Evolutionary conservation across 2,113 vertebrate genomes (phyloP), one percentile per base, ranked within the genome.

Genomic region (Eidolon helvum): DNA sequence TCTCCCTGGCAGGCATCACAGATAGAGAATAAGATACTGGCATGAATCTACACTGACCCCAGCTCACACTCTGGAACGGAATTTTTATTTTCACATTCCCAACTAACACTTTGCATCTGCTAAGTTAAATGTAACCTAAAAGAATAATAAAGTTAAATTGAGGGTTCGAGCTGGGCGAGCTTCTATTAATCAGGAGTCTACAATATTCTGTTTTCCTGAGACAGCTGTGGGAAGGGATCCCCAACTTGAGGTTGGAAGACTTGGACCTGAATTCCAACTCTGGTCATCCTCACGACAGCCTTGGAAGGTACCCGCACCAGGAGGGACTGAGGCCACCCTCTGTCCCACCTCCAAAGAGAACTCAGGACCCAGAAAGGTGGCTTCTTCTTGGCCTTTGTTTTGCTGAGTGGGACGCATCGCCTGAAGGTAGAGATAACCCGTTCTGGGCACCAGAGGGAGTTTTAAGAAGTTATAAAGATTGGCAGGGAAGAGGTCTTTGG

Each of bases 41-140:
- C 38, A 35, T 30, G 65, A 69, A 30, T 87, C 74, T 43, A 19
- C 50, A 79, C 55, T 87, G 79, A 87, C 50, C 43, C 43, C 69
- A 19, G 53, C 16, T 79, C 35, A n/a, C 38, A 50, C 14, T 61
- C 38, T 53, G 74, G 48, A 80, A 65, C 2, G 7, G 14, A 79
- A 43, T 71, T 87, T 65, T 90, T 75, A 65, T 80, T 68, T 43
- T 75, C 57, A 45, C 30, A 63, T 57, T 92, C 90, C 48, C 43
- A 55, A 72, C 35, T 68, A 43, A 50, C 19, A 72, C 59, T 86
- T 86, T 45, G 80, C 83, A 45, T 43, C 68, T 72, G 75, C 4
- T 92, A 33, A 78, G 57, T 66, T 72, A 33, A 79, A 24, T 75
- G 19, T 75, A 68, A 72, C 40, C 79, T 5, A 78, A 53, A 77